phyloP scores from a whole-genome alignment of 2,113 vertebrate species.

The Microtus ochrogaster region DNA sequence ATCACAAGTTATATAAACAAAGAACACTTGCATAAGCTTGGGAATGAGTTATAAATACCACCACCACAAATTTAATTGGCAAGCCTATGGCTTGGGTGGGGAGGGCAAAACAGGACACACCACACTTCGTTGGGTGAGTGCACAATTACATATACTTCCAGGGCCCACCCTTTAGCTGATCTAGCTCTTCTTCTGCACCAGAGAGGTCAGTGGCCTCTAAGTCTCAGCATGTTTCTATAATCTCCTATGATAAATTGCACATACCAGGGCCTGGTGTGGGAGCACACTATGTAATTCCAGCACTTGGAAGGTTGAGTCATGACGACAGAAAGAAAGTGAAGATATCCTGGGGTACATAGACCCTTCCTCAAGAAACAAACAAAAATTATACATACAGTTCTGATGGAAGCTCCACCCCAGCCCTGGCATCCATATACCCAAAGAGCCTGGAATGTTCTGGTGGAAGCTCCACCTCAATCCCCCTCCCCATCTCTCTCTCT shows the following conservation, averaged over 20 bases:
- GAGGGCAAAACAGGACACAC: background rate
- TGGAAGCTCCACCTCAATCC: too few species aligned
- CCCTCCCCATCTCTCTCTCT: too few species aligned
- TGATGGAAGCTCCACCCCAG: too few species aligned
- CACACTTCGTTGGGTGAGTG: background rate
- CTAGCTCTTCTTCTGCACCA: background rate
- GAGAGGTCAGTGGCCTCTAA: background rate
- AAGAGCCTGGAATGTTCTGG: too few species aligned
- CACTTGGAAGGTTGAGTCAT: background rate
- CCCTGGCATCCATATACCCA: too few species aligned
- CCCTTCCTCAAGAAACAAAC: background rate
- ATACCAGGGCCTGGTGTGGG: background rate
- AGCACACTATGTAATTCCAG: background rate
- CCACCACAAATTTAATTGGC: background rate
- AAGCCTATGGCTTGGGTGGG: slow-evolving; percentile 32
- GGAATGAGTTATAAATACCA: slow-evolving; percentile 69
- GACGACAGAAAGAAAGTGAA: background rate
- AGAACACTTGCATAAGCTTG: slow-evolving; percentile 83
- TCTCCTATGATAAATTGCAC: background rate
- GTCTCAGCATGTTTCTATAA: background rate
- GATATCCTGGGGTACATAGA: background rate
- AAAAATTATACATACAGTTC: background rate
- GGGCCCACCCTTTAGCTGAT: background rate
- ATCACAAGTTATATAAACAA: slow-evolving; percentile 82
- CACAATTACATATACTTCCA: background rate